Percentiles rank a stretch among this genome's conserved stretches.
phyloP scores from a whole-genome alignment of 2,797 vertebrate genomes.

The Euthynnus affinis region DNA sequence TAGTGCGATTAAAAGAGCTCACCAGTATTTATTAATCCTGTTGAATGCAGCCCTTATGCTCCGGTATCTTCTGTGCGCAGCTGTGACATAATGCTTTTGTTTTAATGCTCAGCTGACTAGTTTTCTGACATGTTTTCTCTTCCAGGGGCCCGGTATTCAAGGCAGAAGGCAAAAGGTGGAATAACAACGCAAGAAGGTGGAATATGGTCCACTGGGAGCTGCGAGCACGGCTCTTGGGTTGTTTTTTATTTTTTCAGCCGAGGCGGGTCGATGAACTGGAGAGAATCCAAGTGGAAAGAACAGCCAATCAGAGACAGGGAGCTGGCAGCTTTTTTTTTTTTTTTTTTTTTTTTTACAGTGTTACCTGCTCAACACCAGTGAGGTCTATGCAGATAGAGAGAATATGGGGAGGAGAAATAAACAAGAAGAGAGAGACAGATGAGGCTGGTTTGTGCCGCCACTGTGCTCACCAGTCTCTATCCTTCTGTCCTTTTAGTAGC shows the following conservation, averaged over 20 bases:
- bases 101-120: constrained; percentile 34
- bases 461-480: constrained; percentile 39
- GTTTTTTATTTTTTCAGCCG: constrained; percentile 49
- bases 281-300: constrained; percentile 46
- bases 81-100: constrained; percentile 20
- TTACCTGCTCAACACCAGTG: constrained; percentile 44
- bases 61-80: constrained; percentile 10
- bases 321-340: too few relatives aligned
- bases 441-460: constrained; percentile 35
- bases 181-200: constrained; percentile 59
- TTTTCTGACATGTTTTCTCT: constrained; percentile 30
- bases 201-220: constrained; percentile 66
- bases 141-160: constrained; percentile 71
- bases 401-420: constrained; percentile 20
- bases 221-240: constrained; percentile 38
- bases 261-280: constrained; percentile 56
- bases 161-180: constrained; percentile 66
- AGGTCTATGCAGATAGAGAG: constrained; percentile 14
- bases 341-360: too few relatives aligned
- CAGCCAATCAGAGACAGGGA: constrained; percentile 47
- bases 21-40: constrained; percentile 6
- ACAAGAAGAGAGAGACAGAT: constrained; percentile 34
- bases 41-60: not conserved
- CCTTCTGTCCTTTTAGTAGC: constrained; percentile 71
- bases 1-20: not conserved